phyloP scores from a whole-genome alignment of 1,140 invertebrate species.

The Cryptotermes secundus region DNA sequence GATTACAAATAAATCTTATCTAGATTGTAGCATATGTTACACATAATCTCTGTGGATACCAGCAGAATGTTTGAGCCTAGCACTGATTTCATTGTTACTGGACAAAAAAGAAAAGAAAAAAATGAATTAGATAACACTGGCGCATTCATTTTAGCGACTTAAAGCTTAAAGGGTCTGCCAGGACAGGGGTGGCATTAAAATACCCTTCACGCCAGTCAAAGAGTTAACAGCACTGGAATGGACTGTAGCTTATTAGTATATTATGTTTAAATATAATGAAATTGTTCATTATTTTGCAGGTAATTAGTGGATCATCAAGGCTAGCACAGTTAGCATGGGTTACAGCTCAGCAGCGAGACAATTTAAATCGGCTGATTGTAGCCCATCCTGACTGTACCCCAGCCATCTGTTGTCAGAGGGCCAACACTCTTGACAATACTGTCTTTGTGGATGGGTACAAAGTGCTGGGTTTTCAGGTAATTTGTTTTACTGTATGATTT shows the following conservation, averaged over 20 bases:
- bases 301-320: slow-evolving; percentile 60
- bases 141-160: no score
- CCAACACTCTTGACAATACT: slow-evolving; percentile 74
- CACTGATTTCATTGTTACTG: no score
- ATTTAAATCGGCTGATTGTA: slow-evolving; percentile 77
- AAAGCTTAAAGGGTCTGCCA: no score
- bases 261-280: neutral
- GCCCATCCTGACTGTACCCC: slow-evolving; percentile 72
- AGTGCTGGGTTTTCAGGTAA: slow-evolving; percentile 73
- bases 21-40: no score
- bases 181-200: no score
- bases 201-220: no score
- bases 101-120: neutral
- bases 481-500: neutral
- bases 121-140: no score
- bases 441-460: slow-evolving; percentile 88
- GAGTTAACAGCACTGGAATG: no score
- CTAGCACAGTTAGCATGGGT: slow-evolving; percentile 85
- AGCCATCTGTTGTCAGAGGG: slow-evolving; percentile 70
- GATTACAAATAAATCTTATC: no score
- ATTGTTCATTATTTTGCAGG: slow-evolving; percentile 48
- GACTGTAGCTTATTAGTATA: neutral
- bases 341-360: slow-evolving; percentile 81
- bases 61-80: no score
- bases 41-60: no score